Evolutionary conservation across 1,140 invertebrate species (phyloP).

Genomic region (Drosophila insularis): DNA sequence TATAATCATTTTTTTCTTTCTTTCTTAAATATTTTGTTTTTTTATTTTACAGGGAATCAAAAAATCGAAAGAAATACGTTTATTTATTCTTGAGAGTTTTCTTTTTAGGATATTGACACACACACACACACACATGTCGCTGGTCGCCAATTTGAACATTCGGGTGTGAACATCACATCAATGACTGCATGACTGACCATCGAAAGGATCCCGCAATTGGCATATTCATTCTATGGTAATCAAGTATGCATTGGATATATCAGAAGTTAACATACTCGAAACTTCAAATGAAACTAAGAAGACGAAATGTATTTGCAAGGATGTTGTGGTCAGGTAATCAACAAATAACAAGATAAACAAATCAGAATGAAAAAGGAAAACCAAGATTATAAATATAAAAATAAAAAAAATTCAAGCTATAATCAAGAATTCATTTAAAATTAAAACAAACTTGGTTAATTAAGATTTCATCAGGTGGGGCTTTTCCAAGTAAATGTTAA

Average conservation of each 20-base stretch:
- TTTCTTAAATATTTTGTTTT: background rate
- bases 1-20: no score
- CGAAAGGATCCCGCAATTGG: background rate
- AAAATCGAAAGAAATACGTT: background rate
- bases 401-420: no score
- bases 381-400: no score
- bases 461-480: no score
- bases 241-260: background rate
- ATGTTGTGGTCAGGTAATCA: no score
- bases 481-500: no score
- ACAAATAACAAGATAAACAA: no score
- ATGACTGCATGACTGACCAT: background rate
- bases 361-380: no score
- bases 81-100: background rate
- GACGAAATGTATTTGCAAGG: no score
- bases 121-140: no score
- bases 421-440: no score
- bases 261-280: background rate
- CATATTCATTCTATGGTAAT: constrained; percentile 1
- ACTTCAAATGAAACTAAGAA: background rate
- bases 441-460: no score
- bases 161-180: background rate
- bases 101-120: background rate
- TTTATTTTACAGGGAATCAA: background rate
- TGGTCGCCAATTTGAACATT: constrained; percentile 2